phyloP scores from a whole-genome alignment of 1,140 invertebrate species.

The Tetragonula clypearis region DNA sequence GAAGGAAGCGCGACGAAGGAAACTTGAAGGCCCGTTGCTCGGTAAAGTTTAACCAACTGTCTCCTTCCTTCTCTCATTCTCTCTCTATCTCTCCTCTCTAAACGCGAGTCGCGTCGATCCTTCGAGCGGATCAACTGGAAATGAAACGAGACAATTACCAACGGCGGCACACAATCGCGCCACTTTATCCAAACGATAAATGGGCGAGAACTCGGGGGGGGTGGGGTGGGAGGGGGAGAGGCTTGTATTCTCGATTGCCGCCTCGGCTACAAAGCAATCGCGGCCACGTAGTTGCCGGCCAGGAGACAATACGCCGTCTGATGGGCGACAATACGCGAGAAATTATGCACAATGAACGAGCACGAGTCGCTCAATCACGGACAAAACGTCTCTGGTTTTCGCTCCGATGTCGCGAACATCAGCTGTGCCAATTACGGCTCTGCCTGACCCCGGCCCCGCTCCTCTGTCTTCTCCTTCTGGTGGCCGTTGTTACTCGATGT shows the following conservation, averaged over 20 bases:
- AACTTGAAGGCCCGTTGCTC: not conserved
- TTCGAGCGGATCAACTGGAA: not conserved
- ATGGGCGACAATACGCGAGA: slow-evolving; percentile 52
- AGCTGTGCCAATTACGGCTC: slow-evolving; percentile 50
- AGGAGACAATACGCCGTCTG: slow-evolving; percentile 45
- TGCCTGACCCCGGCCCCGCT: no score
- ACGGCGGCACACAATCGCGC: not conserved
- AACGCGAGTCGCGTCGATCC: not conserved
- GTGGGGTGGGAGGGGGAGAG: not conserved
- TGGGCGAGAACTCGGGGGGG: not conserved
- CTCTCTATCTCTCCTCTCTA: no score
- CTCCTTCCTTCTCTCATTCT: no score
- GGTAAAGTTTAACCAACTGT: not conserved
- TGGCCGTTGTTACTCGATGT: not conserved
- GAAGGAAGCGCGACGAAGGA: not conserved
- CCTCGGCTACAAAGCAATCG: slow-evolving; percentile 19
- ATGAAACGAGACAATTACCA: slow-evolving; percentile 30
- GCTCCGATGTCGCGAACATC: slow-evolving; percentile 41
- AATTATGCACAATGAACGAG: slow-evolving; percentile 54
- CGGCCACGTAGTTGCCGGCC: not conserved
- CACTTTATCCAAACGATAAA: slow-evolving; percentile 10
- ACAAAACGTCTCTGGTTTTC: slow-evolving; percentile 57
- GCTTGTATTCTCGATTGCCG: slow-evolving; percentile 18
- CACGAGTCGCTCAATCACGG: slow-evolving; percentile 31
- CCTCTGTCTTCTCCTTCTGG: not conserved